Conservation (phyloP, 2,797 vertebrate species). For the Rhynchotus rufescens region DNA sequence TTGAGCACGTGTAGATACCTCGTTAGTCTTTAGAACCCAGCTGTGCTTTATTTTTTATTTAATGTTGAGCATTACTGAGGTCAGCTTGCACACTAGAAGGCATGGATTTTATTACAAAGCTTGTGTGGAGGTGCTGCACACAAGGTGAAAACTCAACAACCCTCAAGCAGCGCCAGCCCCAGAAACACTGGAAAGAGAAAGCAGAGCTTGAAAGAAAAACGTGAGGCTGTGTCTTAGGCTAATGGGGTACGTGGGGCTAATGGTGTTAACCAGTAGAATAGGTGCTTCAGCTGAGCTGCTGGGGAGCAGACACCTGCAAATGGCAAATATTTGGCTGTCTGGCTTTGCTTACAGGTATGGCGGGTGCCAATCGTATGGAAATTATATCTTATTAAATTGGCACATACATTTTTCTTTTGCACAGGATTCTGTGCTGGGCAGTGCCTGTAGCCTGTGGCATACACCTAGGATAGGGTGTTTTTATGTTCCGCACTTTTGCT, state of each 20-base stretch:
- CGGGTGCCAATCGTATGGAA: too few species aligned
- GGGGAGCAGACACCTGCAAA: not conserved
- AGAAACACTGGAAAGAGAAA: not conserved
- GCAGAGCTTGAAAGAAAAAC: not conserved
- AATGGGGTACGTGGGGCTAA: too few species aligned
- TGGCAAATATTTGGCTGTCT: not conserved
- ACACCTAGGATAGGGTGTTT: not conserved
- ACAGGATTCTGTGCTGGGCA: too few species aligned
- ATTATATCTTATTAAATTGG: too few species aligned
- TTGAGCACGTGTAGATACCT: not conserved
- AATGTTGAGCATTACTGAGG: not conserved
- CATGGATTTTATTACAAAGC: not conserved
- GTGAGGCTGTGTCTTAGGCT: not conserved
- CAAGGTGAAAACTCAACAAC: not conserved
- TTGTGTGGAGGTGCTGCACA: too few species aligned
- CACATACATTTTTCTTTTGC: not conserved
- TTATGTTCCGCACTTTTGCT: not conserved
- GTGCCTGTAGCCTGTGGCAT: too few species aligned
- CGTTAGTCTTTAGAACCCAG: not conserved
- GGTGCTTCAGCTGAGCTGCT: not conserved
- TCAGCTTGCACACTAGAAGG: not conserved
- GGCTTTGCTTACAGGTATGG: not conserved
- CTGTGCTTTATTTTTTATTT: not conserved
- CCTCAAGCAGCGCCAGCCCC: not conserved
- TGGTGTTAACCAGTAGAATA: not conserved